Conservation (phyloP, 2,113 vertebrate genomes). For the Hippopotamus amphibius region DNA sequence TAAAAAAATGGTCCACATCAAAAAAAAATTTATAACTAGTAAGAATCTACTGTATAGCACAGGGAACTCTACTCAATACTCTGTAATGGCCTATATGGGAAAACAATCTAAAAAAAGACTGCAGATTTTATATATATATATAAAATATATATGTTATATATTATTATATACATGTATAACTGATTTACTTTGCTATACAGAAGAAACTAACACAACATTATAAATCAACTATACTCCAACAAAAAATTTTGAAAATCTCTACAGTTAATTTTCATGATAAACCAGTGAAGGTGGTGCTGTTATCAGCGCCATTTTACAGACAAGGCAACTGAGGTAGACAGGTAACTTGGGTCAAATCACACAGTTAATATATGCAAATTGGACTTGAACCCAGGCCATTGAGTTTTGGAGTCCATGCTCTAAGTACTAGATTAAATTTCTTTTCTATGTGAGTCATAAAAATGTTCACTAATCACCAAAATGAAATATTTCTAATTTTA, state of each 20-base stretch:
- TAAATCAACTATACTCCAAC: too few species aligned
- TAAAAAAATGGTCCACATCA: too few species aligned
- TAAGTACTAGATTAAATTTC: not conserved
- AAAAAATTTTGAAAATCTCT: not conserved
- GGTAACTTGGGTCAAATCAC: not conserved
- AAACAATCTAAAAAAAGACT: too few species aligned
- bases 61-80: too few species aligned
- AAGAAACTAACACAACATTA: too few species aligned
- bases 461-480: not conserved
- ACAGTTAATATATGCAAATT: not conserved
- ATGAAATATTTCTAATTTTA: not conserved
- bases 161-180: too few species aligned
- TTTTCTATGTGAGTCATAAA: not conserved
- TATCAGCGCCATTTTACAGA: not conserved
- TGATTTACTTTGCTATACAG: too few species aligned
- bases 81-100: too few species aligned
- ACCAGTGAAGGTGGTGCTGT: not conserved
- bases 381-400: not conserved
- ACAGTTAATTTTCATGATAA: not conserved
- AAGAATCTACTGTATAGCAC: too few species aligned
- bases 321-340: not conserved
- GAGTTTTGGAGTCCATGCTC: not conserved
- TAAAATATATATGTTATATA: too few species aligned
- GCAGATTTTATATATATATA: too few species aligned
- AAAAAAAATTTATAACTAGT: too few species aligned